Evolutionary conservation across 2,888 invertebrate genomes (phyloP).

Genomic region (Himalopsyche tibetana): DNA sequence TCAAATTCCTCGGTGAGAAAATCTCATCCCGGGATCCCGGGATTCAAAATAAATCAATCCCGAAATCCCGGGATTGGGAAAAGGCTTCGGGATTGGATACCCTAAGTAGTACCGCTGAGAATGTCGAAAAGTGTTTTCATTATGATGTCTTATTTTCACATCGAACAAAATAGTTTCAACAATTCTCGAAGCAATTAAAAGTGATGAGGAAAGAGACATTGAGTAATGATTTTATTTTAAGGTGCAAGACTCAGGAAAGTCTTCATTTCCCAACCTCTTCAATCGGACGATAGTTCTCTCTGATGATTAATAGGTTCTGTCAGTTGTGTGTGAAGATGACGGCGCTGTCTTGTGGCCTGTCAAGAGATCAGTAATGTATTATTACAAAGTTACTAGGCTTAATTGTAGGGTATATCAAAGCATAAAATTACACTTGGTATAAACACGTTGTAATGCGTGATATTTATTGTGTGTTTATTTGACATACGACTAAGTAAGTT

Average conservation of each 20-base stretch:
- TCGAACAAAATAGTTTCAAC: neutral
- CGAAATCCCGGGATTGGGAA: too few species aligned
- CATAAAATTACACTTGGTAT: neutral
- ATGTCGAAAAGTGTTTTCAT: too few species aligned
- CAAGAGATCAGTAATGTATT: neutral
- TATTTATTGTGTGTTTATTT: conserved; percentile 18
- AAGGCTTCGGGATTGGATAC: too few species aligned
- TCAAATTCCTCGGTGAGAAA: too few species aligned
- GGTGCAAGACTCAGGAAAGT: neutral
- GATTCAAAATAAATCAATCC: too few species aligned
- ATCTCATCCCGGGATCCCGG: too few species aligned
- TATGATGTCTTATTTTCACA: too few species aligned
- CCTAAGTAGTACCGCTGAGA: too few species aligned
- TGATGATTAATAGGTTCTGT: conserved; percentile 28
- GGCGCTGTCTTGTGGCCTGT: conserved; percentile 20
- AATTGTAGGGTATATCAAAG: neutral
- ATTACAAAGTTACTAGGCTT: conserved; percentile 15
- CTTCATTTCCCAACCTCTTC: conserved; percentile 11
- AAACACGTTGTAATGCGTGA: neutral
- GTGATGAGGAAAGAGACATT: neutral
- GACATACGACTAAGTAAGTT: neutral
- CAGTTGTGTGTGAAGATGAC: conserved; percentile 10
- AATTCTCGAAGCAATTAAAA: neutral
- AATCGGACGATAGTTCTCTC: neutral
- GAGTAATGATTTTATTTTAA: neutral